Percentiles rank a stretch among this genome's conserved stretches.
phyloP scores from a whole-genome alignment of 1,140 invertebrate genomes.

The Drosophila ananassae region DNA sequence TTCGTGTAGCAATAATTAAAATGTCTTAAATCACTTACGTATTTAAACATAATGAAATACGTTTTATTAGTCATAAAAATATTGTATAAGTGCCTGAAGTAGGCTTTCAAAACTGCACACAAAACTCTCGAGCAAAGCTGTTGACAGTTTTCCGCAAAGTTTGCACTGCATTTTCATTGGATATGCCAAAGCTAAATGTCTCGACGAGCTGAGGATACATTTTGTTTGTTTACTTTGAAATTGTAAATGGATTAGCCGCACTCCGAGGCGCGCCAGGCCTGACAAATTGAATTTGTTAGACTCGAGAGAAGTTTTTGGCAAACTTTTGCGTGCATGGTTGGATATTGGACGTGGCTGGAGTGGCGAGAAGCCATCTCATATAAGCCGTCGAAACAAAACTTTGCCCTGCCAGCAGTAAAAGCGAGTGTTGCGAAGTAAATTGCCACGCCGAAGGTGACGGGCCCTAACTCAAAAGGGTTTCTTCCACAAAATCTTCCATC shows the following conservation, averaged over 20 bases:
- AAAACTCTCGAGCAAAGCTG: slow-evolving; percentile 32
- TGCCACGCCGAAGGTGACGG: slow-evolving; percentile 54
- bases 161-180: slow-evolving; percentile 63
- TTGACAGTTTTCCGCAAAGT: slow-evolving; percentile 40
- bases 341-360: slow-evolving; percentile 60
- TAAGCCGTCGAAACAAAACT: slow-evolving; percentile 58
- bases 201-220: slow-evolving; percentile 55
- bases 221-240: slow-evolving; percentile 81
- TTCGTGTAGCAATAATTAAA: no score
- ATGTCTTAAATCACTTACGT: no score
- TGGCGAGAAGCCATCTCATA: slow-evolving; percentile 45
- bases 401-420: slow-evolving; percentile 31
- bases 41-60: background rate
- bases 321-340: slow-evolving; percentile 78
- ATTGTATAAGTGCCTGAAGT: background rate
- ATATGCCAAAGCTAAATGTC: slow-evolving; percentile 46
- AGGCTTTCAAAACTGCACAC: slow-evolving; percentile 26
- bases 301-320: slow-evolving; percentile 70
- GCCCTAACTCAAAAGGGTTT: slow-evolving; percentile 35
- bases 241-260: slow-evolving; percentile 78
- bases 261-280: slow-evolving; percentile 65
- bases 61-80: slow-evolving; percentile 4
- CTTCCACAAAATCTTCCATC: background rate
- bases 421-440: slow-evolving; percentile 77
- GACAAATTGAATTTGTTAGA: slow-evolving; percentile 81